A percentile compares a stretch with the other conserved stretches of the same genome.
Evolutionary conservation across 2,797 vertebrate genomes (phyloP).

Genomic region (Atherinosoma microstoma): DNA sequence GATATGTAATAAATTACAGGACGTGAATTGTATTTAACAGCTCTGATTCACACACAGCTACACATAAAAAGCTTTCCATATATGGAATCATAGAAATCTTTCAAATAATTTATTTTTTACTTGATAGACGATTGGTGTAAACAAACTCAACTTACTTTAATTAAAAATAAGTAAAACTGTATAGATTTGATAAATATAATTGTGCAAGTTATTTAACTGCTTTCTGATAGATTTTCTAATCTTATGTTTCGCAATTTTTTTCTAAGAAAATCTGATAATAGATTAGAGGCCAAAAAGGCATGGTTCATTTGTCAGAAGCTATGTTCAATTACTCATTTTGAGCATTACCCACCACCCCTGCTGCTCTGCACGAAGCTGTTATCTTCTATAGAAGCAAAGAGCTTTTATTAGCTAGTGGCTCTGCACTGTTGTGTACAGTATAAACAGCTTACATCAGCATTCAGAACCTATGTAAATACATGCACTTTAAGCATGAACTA

Average conservation of each 20-base stretch:
- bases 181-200: too few species aligned
- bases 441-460: background rate
- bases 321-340: background rate
- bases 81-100: too few species aligned
- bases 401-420: background rate
- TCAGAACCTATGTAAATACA: constrained; percentile 4
- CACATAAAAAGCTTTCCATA: too few species aligned
- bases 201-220: too few species aligned
- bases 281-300: background rate
- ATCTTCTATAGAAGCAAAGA: background rate
- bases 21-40: too few species aligned
- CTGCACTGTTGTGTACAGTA: background rate
- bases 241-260: background rate
- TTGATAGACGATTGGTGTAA: too few species aligned
- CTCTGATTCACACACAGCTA: too few species aligned
- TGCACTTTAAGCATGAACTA: background rate
- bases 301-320: background rate
- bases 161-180: too few species aligned
- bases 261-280: background rate
- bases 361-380: background rate
- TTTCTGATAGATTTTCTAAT: background rate
- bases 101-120: too few species aligned
- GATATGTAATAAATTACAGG: too few species aligned
- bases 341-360: background rate
- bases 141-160: too few species aligned